These are phyloP conservation scores for Umimayanthus chanpuru DNA, from an alignment of 92 coral and sea anemone species.

Conservation along the genomic window DNA sequence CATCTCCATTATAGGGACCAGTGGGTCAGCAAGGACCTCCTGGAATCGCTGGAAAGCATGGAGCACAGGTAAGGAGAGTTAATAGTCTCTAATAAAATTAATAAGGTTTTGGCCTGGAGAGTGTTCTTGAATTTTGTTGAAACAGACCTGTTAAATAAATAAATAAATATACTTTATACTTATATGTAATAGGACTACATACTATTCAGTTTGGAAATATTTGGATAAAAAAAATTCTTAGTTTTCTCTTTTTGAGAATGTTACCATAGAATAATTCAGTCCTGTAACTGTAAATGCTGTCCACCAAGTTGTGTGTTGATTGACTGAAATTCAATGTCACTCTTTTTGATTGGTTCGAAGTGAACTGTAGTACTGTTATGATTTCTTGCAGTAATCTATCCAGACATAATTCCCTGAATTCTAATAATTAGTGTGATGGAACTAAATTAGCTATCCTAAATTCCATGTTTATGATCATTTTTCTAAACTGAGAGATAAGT, in stretches of 20 bases:
- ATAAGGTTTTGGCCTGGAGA: not conserved
- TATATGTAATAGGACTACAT: too few species aligned
- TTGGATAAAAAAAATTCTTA: too few species aligned
- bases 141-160: not conserved
- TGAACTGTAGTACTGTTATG: too few species aligned
- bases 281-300: too few species aligned
- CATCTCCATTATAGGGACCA: constrained; percentile 2
- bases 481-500: not conserved
- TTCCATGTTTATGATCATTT: not conserved
- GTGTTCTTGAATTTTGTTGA: not conserved
- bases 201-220: too few species aligned
- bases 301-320: not conserved
- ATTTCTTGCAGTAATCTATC: not conserved
- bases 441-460: not conserved
- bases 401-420: not conserved
- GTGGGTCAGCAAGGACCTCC: constrained; percentile 21
- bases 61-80: not conserved
- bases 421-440: not conserved
- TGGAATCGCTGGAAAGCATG: constrained; percentile 19
- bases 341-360: too few species aligned
- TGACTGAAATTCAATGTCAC: not conserved
- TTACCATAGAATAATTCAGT: too few species aligned
- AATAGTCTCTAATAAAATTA: not conserved
- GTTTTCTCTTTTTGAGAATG: too few species aligned
- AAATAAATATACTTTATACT: too few species aligned